A percentile compares a stretch with the other conserved stretches of the same genome.
phyloP scores from a whole-genome alignment of 2,888 invertebrate genomes.

The Scelioninae gen. 1 region DNA sequence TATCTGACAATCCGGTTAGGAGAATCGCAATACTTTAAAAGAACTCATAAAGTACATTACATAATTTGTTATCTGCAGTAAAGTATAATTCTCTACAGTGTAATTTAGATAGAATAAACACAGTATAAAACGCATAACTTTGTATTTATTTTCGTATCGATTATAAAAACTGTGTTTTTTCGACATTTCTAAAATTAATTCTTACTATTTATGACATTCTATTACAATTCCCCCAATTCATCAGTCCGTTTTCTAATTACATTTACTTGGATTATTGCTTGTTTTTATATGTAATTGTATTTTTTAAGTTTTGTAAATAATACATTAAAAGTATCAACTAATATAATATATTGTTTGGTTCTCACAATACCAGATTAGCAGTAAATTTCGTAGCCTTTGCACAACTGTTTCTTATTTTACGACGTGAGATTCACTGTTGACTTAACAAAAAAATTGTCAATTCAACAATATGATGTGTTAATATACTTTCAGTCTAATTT shows the following conservation, averaged over 20 bases:
- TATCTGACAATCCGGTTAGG: slow-evolving; percentile 56
- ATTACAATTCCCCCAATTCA: too few species aligned
- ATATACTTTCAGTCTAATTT: slow-evolving; percentile 1
- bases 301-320: neutral
- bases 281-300: too few species aligned
- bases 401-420: slow-evolving; percentile 2
- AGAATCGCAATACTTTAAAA: slow-evolving; percentile 53
- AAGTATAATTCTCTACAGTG: slow-evolving; percentile 24
- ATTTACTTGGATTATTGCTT: too few species aligned
- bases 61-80: slow-evolving; percentile 49
- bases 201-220: too few species aligned
- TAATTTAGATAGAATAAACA: slow-evolving; percentile 27
- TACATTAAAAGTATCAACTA: slow-evolving; percentile 20
- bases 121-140: neutral
- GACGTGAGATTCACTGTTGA: slow-evolving; percentile 16
- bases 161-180: neutral
- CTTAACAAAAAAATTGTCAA: slow-evolving; percentile 33
- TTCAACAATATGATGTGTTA: slow-evolving; percentile 1
- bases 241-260: too few species aligned
- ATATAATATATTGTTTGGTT: slow-evolving; percentile 19
- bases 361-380: slow-evolving; percentile 31
- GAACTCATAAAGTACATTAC: slow-evolving; percentile 48
- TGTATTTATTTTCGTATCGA: neutral
- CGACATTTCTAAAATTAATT: too few species aligned
- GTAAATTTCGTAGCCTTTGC: slow-evolving; percentile 30